Conservation (phyloP, 2,888 invertebrate species). For the Aphidius colemani region DNA sequence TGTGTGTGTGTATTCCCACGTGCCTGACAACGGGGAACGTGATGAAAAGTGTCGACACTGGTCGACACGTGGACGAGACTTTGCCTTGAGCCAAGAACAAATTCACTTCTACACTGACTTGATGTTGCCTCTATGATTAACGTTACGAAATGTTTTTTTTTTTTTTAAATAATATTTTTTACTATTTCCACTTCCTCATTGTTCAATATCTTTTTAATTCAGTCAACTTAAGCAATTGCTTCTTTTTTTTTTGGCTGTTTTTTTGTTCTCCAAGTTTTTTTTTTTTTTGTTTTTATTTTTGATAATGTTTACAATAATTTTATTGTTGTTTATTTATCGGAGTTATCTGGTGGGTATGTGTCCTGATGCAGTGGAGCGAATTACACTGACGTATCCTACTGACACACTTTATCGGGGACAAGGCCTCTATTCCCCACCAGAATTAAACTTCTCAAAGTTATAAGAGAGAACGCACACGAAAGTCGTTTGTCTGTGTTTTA, state of each 20-base stretch:
- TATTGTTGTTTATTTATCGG: neutral
- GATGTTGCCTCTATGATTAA: neutral
- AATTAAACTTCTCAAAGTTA: neutral
- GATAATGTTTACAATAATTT: neutral
- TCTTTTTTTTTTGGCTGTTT: too few species aligned
- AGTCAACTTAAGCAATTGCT: too few species aligned
- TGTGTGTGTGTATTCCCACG: conserved; percentile 21
- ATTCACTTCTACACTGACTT: too few species aligned
- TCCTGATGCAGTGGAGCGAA: conserved; percentile 24
- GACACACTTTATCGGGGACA: conserved; percentile 42
- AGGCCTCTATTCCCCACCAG: conserved; percentile 12
- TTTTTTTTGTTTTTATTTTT: neutral
- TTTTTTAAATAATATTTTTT: neutral
- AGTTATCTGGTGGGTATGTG: neutral
- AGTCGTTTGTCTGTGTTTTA: conserved; percentile 6
- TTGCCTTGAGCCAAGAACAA: conserved; percentile 16
- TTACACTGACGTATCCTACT: conserved; percentile 43
- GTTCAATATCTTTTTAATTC: too few species aligned
- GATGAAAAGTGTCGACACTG: conserved; percentile 30
- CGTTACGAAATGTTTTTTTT: conserved; percentile 9
- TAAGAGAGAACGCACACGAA: conserved; percentile 4
- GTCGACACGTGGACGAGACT: conserved; percentile 26
- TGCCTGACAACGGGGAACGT: conserved; percentile 25
- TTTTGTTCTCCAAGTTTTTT: neutral
- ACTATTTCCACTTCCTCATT: too few species aligned